phyloP scores from a whole-genome alignment of 92 coral and sea anemone genomes.

The Heliopora coerulea region DNA sequence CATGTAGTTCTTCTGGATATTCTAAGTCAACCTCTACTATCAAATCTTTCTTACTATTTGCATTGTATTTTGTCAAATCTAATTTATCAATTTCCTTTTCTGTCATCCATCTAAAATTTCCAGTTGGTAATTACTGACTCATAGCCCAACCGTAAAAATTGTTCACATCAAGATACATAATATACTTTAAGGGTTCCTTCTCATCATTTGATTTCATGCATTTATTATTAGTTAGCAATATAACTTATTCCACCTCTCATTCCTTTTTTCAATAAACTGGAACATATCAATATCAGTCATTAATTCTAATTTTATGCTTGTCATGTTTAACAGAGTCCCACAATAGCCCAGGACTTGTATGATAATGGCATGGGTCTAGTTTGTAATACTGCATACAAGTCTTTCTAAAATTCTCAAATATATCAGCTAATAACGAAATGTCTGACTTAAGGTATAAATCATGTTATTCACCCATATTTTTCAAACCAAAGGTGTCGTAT shows the following conservation, averaged over 20 bases:
- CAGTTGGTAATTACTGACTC: slow-evolving; percentile 32
- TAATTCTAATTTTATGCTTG: slow-evolving; percentile 6
- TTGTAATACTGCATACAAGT: no score
- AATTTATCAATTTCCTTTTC: no score
- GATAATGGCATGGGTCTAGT: no score
- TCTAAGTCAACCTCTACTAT: no score
- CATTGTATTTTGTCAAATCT: no score
- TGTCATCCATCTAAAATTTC: no score
- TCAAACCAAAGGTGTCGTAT: background rate
- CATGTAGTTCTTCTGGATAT: no score
- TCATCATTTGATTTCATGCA: slow-evolving; percentile 27
- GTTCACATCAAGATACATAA: slow-evolving; percentile 36
- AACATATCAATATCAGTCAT: slow-evolving; percentile 16
- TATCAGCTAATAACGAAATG: no score
- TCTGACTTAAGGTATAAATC: slow-evolving; percentile 20
- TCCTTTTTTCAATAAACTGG: background rate
- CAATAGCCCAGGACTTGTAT: background rate
- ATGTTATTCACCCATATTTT: slow-evolving; percentile 34
- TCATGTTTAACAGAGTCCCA: slow-evolving; percentile 27
- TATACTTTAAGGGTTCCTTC: slow-evolving; percentile 32
- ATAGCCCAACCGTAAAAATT: slow-evolving; percentile 44
- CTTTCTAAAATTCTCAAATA: no score
- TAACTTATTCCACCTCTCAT: no score
- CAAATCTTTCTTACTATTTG: no score
- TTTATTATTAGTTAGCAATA: no score